Evolutionary conservation across 1,140 invertebrate species (phyloP).

Genomic region (Stenopsyche tienmushanensis): DNA sequence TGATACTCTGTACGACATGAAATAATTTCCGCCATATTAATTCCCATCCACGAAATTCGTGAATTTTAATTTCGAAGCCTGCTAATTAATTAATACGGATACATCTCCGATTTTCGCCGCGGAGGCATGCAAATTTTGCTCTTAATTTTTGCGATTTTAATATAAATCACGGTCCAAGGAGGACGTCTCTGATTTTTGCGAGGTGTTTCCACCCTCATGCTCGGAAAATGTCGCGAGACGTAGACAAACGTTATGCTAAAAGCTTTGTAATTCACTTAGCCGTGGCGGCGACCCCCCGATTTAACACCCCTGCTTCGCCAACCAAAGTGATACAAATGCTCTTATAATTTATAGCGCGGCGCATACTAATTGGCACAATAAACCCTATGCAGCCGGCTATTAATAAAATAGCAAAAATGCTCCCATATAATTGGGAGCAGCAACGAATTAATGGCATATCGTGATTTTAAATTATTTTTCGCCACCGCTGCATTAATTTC

Average conservation of each 20-base stretch:
- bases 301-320: slow-evolving; percentile 9
- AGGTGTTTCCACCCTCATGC: not conserved
- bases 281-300: not conserved
- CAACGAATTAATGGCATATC: not conserved
- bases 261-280: slow-evolving; percentile 41
- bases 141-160: too few species aligned
- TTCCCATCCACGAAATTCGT: too few species aligned
- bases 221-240: slow-evolving; percentile 26
- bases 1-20: too few species aligned
- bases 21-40: too few species aligned
- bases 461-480: slow-evolving; percentile 23
- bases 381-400: slow-evolving; percentile 14
- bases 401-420: not conserved
- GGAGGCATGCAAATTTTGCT: too few species aligned
- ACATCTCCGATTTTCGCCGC: too few species aligned
- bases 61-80: too few species aligned
- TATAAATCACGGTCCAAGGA: not conserved
- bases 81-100: too few species aligned
- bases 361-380: slow-evolving; percentile 23
- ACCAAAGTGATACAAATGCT: slow-evolving; percentile 30
- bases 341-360: slow-evolving; percentile 26
- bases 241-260: slow-evolving; percentile 42
- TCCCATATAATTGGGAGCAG: not conserved
- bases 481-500: not conserved
- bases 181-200: slow-evolving; percentile 13